These are phyloP conservation scores for Passer domesticus DNA, from an alignment of 2,113 vertebrate species.

Conservation along the genomic window DNA sequence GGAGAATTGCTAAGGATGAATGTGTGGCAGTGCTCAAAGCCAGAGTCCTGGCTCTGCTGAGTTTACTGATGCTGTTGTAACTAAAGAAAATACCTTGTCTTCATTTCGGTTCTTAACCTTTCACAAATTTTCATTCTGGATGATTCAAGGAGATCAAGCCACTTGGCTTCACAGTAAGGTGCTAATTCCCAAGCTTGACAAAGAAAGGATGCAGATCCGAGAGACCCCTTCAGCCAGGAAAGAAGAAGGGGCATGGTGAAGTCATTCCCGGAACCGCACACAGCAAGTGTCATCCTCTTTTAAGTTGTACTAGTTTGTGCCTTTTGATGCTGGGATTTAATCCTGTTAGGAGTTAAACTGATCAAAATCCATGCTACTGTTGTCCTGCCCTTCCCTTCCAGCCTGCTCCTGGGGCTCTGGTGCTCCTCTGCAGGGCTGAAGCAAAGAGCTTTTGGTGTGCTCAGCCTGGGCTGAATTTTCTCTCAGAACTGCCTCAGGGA, in stretches of 20 bases:
- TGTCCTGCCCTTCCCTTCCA: background rate
- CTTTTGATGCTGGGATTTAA: background rate
- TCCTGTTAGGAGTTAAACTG: background rate
- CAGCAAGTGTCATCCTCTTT: background rate
- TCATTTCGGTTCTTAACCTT: background rate
- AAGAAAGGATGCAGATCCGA: background rate
- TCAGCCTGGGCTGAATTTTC: background rate
- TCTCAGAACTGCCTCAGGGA: background rate
- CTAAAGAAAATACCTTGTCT: background rate
- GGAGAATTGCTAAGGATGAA: background rate
- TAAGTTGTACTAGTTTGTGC: background rate
- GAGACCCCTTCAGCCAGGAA: background rate
- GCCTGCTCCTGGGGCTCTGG: background rate
- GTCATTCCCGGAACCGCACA: background rate
- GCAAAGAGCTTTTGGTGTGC: background rate
- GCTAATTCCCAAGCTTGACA: background rate
- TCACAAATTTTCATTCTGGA: background rate
- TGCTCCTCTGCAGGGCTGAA: background rate
- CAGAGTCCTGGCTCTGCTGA: background rate
- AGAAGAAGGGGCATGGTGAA: background rate
- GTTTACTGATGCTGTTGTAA: background rate
- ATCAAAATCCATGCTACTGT: background rate
- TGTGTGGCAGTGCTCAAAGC: background rate
- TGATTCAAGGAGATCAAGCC: background rate
- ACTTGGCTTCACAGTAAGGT: background rate